Conservation (phyloP, 2,888 invertebrate genomes). For the Syrphus vitripennis region DNA sequence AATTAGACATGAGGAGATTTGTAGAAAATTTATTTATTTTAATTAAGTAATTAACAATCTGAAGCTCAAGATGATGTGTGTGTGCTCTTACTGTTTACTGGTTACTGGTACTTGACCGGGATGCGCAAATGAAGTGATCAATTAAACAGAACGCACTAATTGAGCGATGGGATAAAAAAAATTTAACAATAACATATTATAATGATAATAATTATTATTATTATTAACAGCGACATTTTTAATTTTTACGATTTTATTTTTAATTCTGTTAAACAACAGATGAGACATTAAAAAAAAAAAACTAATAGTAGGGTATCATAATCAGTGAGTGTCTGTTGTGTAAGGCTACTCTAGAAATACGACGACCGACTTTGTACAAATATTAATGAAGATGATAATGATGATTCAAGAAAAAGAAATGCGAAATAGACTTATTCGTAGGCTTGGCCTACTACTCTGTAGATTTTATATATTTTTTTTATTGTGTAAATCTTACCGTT, state of each 20-base stretch:
- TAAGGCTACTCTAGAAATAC: background rate
- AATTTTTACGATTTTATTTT: conserved; percentile 25
- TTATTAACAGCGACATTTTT: conserved; percentile 62
- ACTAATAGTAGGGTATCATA: too few species aligned
- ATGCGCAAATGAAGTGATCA: conserved; percentile 52
- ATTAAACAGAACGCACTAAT: conserved; percentile 69
- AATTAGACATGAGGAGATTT: conserved; percentile 39
- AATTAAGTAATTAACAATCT: conserved; percentile 69
- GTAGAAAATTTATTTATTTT: conserved; percentile 68
- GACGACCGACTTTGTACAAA: background rate
- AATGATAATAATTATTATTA: conserved; percentile 46
- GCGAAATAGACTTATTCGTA: conserved; percentile 40
- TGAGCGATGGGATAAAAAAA: conserved; percentile 46
- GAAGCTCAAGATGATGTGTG: conserved; percentile 30
- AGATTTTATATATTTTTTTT: conserved; percentile 8
- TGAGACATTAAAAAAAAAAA: too few species aligned
- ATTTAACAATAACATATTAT: background rate
- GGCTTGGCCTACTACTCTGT: conserved; percentile 51
- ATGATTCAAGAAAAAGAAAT: conserved; percentile 57
- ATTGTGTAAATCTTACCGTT: conserved; percentile 18
- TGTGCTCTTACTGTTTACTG: background rate
- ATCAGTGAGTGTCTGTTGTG: background rate
- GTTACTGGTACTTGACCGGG: background rate
- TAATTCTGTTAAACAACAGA: conserved; percentile 14
- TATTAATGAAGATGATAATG: conserved; percentile 4